Conservation (phyloP, 2,888 invertebrate species). For the Agrotis clavis region DNA sequence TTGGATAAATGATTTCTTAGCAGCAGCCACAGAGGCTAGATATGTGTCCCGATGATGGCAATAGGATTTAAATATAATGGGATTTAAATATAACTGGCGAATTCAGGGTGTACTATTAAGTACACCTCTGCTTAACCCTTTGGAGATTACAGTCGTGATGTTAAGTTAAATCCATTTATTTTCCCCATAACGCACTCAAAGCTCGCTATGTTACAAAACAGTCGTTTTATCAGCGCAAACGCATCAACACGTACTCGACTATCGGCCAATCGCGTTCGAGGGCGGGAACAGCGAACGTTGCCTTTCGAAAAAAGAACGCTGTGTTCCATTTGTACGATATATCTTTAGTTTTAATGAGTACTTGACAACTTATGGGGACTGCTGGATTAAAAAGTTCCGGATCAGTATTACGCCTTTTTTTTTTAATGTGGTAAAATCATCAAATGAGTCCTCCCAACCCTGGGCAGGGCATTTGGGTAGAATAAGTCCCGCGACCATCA, state of each 20-base stretch:
- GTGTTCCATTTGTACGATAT: constrained; percentile 63
- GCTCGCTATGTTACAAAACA: constrained; percentile 68
- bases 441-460: no score
- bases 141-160: no score
- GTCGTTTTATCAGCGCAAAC: constrained; percentile 70
- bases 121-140: no score
- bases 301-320: constrained; percentile 74
- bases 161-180: constrained; percentile 5
- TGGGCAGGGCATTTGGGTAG: no score
- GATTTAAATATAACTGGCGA: no score
- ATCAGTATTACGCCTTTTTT: background rate
- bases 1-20: no score
- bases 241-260: constrained; percentile 73
- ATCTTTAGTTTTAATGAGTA: constrained; percentile 65
- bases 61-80: no score
- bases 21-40: no score
- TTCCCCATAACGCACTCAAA: constrained; percentile 37
- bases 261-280: constrained; percentile 76
- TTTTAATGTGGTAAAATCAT: no score
- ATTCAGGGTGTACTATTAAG: no score
- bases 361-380: constrained; percentile 43
- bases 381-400: constrained; percentile 27
- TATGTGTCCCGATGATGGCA: no score
- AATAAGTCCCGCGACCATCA: no score
- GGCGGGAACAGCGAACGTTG: constrained; percentile 72